phyloP scores from a whole-genome alignment of 2,888 invertebrate species.

The Proisotoma minuta region DNA sequence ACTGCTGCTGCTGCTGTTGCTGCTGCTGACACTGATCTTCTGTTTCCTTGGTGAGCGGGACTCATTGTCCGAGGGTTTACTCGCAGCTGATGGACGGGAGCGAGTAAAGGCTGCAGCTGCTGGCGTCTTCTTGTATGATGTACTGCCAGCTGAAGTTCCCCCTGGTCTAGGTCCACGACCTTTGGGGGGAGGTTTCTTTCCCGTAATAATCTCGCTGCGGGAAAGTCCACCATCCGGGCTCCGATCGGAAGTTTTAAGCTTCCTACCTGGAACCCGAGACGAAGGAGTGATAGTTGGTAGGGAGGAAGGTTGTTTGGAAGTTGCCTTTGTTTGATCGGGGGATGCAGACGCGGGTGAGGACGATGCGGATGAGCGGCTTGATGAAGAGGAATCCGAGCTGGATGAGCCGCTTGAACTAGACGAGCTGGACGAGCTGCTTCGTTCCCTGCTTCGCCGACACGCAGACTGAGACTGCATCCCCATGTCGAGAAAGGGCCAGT shows the following conservation, averaged over 20 bases:
- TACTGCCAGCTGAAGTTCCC: slow-evolving; percentile 44
- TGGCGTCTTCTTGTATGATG: slow-evolving; percentile 35
- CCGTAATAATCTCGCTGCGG: slow-evolving; percentile 67
- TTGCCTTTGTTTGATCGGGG: slow-evolving; percentile 36
- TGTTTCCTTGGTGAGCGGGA: not conserved
- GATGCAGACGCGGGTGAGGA: slow-evolving; percentile 44
- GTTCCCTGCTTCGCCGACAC: slow-evolving; percentile 45
- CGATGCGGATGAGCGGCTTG: slow-evolving; percentile 45
- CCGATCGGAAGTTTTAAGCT: slow-evolving; percentile 79
- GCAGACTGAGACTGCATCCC: slow-evolving; percentile 65
- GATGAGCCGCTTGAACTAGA: slow-evolving; percentile 49
- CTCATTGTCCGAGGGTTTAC: slow-evolving; percentile 37
- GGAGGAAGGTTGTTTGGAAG: slow-evolving; percentile 29
- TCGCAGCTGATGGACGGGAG: slow-evolving; percentile 50
- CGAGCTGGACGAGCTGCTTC: slow-evolving; percentile 56
- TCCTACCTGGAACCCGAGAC: slow-evolving; percentile 64
- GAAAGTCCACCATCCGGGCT: slow-evolving; percentile 63
- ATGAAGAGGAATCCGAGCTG: slow-evolving; percentile 40
- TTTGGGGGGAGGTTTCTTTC: slow-evolving; percentile 62
- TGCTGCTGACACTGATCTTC: slow-evolving; percentile 11
- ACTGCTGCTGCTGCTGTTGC: slow-evolving; percentile 43
- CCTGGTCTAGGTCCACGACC: slow-evolving; percentile 46
- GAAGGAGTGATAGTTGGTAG: slow-evolving; percentile 24
- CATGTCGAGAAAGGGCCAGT: slow-evolving; percentile 60
- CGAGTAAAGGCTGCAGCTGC: no score